phyloP scores from a whole-genome alignment of 1,140 invertebrate species.

The Cyclargus thomasi region DNA sequence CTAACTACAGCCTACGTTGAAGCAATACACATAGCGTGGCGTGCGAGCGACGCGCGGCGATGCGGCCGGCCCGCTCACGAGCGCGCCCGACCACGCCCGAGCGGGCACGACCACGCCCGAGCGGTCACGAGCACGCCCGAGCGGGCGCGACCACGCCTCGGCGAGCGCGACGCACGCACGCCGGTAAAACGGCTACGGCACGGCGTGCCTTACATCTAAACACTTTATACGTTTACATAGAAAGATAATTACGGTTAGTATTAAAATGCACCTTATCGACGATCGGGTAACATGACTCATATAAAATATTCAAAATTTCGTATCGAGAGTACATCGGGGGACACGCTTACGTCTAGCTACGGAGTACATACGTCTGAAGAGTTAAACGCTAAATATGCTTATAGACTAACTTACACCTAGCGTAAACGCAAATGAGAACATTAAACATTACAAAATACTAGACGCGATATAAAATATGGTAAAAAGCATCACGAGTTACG shows the following conservation, averaged over 20 bases:
- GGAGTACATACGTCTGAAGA: slow-evolving; percentile 61
- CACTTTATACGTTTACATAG: slow-evolving; percentile 56
- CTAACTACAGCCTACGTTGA: slow-evolving; percentile 69
- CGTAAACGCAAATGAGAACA: slow-evolving; percentile 59
- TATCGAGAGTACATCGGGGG: slow-evolving; percentile 23
- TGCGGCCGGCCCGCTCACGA: too few species aligned
- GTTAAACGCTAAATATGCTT: slow-evolving; percentile 63
- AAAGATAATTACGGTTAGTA: slow-evolving; percentile 60
- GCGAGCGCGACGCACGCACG: not conserved
- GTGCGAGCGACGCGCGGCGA: slow-evolving; percentile 24
- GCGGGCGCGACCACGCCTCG: slow-evolving; percentile 44
- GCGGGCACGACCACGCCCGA: slow-evolving; percentile 44
- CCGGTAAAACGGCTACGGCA: slow-evolving; percentile 31
- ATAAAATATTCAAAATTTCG: slow-evolving; percentile 34
- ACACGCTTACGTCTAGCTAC: slow-evolving; percentile 56
- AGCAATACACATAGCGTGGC: slow-evolving; percentile 67
- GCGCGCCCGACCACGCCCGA: slow-evolving; percentile 22
- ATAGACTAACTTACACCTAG: slow-evolving; percentile 56
- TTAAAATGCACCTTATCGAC: slow-evolving; percentile 66
- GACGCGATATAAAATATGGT: slow-evolving; percentile 56
- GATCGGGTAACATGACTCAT: slow-evolving; percentile 50
- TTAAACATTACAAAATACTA: slow-evolving; percentile 45
- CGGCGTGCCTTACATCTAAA: slow-evolving; percentile 59
- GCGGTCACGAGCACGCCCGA: slow-evolving; percentile 22
- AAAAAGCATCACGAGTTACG: slow-evolving; percentile 64